Evolutionary conservation across 2,113 vertebrate genomes (phyloP).

Genomic region (Amphiprion ocellaris): DNA sequence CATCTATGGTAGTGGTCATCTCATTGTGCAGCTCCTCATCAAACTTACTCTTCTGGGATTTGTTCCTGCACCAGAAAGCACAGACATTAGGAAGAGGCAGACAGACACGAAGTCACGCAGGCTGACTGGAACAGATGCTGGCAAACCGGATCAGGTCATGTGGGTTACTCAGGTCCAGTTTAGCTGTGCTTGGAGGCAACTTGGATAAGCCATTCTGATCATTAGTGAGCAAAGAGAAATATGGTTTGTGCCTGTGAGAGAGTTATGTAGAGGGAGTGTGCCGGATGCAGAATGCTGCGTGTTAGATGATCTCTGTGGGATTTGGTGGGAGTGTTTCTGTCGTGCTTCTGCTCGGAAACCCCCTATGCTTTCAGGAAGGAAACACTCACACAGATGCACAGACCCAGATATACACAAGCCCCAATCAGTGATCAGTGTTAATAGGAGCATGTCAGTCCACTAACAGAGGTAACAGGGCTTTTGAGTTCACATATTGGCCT

Average conservation of each 20-base stretch:
- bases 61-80: conserved; percentile 85
- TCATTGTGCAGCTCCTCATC: conserved; percentile 95
- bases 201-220: conserved; percentile 52
- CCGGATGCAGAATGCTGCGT: conserved; percentile 57
- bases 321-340: conserved; percentile 51
- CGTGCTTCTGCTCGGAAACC: conserved; percentile 63
- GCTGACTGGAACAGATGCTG: conserved; percentile 38
- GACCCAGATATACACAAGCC: conserved; percentile 54
- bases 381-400: conserved; percentile 67
- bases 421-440: conserved; percentile 59
- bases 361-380: conserved; percentile 71
- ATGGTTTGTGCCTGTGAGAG: conserved; percentile 35
- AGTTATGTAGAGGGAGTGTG: conserved; percentile 27
- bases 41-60: conserved; percentile 92
- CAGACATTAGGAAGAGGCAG: conserved; percentile 49
- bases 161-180: conserved; percentile 63
- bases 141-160: conserved; percentile 64
- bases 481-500: conserved; percentile 29
- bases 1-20: conserved; percentile 95
- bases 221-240: conserved; percentile 62
- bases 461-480: conserved; percentile 41
- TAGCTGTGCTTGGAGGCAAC: conserved; percentile 51
- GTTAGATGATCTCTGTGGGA: conserved; percentile 71
- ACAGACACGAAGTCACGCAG: conserved; percentile 10
- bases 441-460: conserved; percentile 56